A percentile compares a stretch with the other conserved stretches of the same genome.
These are phyloP conservation scores for Epistrophe grossulariae DNA, from an alignment of 2,888 invertebrate species.

Conservation along the genomic window DNA sequence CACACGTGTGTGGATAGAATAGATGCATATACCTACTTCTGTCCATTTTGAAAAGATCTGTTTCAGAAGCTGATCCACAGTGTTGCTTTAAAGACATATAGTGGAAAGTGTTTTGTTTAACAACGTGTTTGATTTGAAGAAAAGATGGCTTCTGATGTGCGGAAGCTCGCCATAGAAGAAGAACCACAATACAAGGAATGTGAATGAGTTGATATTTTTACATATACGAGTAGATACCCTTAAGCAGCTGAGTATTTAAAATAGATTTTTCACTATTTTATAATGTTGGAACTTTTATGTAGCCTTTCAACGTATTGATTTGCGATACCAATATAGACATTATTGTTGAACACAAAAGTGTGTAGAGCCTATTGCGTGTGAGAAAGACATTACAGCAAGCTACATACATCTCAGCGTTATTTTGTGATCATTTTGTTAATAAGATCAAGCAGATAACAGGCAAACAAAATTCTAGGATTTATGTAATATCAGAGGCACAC, in stretches of 20 bases:
- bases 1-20: constrained; percentile 50
- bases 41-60: constrained; percentile 45
- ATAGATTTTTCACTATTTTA: constrained; percentile 4
- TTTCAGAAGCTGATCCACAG: constrained; percentile 57
- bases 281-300: constrained; percentile 38
- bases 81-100: constrained; percentile 20
- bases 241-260: constrained; percentile 29
- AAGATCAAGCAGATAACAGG: constrained; percentile 22
- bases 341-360: constrained; percentile 39
- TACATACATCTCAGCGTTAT: neutral
- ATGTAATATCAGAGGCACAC: constrained; percentile 51
- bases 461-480: neutral
- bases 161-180: constrained; percentile 1
- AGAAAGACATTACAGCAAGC: constrained; percentile 33
- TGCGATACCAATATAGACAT: constrained; percentile 38
- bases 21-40: constrained; percentile 6
- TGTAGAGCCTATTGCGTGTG: constrained; percentile 44
- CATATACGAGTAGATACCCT: neutral
- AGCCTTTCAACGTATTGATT: constrained; percentile 52
- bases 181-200: neutral
- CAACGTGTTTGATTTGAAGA: constrained; percentile 52
- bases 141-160: constrained; percentile 59
- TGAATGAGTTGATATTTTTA: neutral
- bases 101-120: constrained; percentile 66
- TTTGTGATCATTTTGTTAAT: neutral